Evolutionary conservation across 2,113 vertebrate genomes (phyloP).

Genomic region (Corvus moneduloides): DNA sequence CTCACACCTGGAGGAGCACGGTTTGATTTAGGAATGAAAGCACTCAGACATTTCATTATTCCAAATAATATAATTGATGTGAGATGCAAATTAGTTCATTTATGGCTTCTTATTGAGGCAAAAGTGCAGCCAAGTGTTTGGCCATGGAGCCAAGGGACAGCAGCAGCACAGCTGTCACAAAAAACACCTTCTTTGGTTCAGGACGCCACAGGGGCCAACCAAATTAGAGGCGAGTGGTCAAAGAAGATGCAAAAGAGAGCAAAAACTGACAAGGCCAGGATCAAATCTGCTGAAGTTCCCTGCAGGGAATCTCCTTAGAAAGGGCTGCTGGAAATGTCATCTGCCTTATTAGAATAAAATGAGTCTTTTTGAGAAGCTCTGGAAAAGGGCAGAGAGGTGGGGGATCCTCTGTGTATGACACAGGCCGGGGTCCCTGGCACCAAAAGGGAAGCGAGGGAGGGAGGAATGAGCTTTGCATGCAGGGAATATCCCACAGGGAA

Average conservation of each 20-base stretch:
- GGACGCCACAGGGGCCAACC: not conserved
- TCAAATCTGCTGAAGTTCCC: not conserved
- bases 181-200: not conserved
- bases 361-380: not conserved
- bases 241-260: not conserved
- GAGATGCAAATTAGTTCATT: not conserved
- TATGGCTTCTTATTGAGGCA: not conserved
- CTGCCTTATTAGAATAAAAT: not conserved
- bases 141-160: not conserved
- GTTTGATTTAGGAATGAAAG: not conserved
- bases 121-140: not conserved
- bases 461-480: not conserved
- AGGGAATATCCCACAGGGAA: not conserved
- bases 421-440: not conserved
- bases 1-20: not conserved
- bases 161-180: not conserved
- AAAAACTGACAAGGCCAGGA: not conserved
- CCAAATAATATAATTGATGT: not conserved
- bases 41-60: not conserved
- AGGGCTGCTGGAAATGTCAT: slow-evolving; percentile 13
- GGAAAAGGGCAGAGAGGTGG: not conserved
- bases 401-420: fast-evolving
- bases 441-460: not conserved
- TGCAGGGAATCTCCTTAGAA: not conserved
- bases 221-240: not conserved